phyloP scores from a whole-genome alignment of 2,797 vertebrate species.

The Acrocephalus scirpaceus region DNA sequence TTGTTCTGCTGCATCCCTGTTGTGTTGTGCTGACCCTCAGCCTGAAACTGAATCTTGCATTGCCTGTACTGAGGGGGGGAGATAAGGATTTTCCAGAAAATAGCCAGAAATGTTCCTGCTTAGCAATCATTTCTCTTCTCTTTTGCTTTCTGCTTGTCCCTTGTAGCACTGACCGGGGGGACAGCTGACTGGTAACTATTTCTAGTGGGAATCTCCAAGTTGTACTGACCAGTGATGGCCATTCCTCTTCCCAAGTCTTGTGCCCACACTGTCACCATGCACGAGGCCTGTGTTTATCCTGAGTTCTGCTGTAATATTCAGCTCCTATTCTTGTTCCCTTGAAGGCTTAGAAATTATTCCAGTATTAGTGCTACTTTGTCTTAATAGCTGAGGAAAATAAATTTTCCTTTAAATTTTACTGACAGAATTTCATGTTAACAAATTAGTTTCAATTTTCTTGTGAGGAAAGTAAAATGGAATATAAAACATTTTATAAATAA shows the following conservation, averaged over 20 bases:
- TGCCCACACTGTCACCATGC: neutral
- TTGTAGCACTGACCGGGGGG: neutral
- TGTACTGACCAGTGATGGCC: neutral
- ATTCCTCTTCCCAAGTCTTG: no score
- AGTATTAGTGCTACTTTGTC: neutral
- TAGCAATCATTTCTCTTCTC: neutral
- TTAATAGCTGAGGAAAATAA: neutral
- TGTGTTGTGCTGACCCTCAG: neutral
- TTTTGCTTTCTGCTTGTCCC: neutral
- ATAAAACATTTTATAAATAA: neutral
- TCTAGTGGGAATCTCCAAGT: neutral
- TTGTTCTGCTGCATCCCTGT: neutral
- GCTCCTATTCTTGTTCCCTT: neutral
- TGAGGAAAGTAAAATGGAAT: neutral
- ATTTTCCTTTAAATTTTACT: neutral
- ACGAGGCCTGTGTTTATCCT: accelerated
- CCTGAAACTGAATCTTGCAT: neutral
- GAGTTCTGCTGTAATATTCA: neutral
- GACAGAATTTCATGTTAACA: neutral
- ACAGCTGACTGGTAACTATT: neutral
- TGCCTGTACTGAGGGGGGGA: accelerated
- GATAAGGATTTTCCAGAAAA: neutral
- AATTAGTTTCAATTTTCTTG: neutral
- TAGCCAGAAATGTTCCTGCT: neutral
- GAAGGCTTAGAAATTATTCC: neutral